Percentiles rank a stretch among this genome's conserved stretches.
Conservation (phyloP, 2,888 invertebrate species). For the Branchipolynoe longqiensis region DNA sequence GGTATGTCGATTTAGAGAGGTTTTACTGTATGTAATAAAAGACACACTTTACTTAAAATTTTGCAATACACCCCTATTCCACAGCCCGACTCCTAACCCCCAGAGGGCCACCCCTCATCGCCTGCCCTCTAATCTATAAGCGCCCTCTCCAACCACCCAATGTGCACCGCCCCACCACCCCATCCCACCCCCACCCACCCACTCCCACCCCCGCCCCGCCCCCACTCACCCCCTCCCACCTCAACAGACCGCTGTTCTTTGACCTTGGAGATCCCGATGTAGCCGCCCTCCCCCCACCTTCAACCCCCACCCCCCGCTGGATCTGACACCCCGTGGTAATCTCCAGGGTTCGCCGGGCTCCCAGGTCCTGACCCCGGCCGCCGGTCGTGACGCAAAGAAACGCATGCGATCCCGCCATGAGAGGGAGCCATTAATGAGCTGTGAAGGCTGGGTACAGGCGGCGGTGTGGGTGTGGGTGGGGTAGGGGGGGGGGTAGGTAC, state of each 20-base stretch:
- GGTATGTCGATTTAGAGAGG: too few species aligned
- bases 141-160: conserved; percentile 12
- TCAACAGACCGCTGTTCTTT: not conserved
- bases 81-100: conserved; percentile 1
- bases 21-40: too few species aligned
- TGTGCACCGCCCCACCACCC: too few species aligned
- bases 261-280: not conserved
- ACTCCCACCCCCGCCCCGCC: not conserved
- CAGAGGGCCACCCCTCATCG: conserved; percentile 4
- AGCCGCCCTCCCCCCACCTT: not conserved
- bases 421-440: conserved; percentile 23
- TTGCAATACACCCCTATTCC: too few species aligned
- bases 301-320: not conserved
- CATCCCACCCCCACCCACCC: not conserved
- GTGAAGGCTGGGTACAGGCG: not conserved
- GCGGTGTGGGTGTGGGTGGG: not conserved
- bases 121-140: conserved; percentile 13
- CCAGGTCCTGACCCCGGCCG: not conserved
- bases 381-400: not conserved
- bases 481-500: not conserved
- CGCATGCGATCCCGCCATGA: conserved; percentile 37
- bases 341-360: not conserved
- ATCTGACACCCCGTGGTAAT: not conserved
- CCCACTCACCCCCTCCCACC: not conserved
- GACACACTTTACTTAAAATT: too few species aligned